These are phyloP conservation scores for Malthinus seriepunctatus DNA, from an alignment of 2,888 invertebrate genomes.

Conservation along the genomic window DNA sequence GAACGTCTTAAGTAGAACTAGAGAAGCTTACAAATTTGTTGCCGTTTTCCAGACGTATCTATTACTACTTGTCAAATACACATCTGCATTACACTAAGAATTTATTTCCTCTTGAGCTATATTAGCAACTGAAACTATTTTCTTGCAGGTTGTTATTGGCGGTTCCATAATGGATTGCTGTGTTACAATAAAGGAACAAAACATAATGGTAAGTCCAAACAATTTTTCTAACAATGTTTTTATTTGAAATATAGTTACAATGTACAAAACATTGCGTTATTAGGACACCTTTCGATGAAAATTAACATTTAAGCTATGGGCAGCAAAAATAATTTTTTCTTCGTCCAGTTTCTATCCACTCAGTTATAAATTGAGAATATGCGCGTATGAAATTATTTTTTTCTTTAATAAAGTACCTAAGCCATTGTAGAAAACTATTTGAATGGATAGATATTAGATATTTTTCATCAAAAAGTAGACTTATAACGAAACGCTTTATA, in stretches of 20 bases:
- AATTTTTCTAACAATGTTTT: slow-evolving; percentile 51
- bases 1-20: too few relatives aligned
- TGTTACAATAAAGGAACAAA: slow-evolving; percentile 63
- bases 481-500: slow-evolving; percentile 22
- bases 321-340: not conserved
- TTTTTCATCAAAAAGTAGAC: slow-evolving; percentile 6
- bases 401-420: not conserved
- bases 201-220: slow-evolving; percentile 65
- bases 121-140: not conserved
- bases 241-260: slow-evolving; percentile 50
- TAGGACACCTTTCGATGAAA: slow-evolving; percentile 12
- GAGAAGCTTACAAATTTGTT: too few relatives aligned
- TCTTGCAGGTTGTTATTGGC: slow-evolving; percentile 72
- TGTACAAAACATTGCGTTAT: slow-evolving; percentile 25
- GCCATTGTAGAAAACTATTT: slow-evolving; percentile 1
- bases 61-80: not conserved
- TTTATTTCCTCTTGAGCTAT: too few relatives aligned
- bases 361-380: not conserved
- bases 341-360: too few relatives aligned
- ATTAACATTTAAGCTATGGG: slow-evolving; percentile 5
- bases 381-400: not conserved
- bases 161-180: slow-evolving; percentile 78
- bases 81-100: too few relatives aligned
- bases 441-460: slow-evolving; percentile 1
- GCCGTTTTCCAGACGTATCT: too few relatives aligned